These are phyloP conservation scores for Penaeus vannamei DNA, from an alignment of 1,140 invertebrate genomes.

Conservation along the genomic window DNA sequence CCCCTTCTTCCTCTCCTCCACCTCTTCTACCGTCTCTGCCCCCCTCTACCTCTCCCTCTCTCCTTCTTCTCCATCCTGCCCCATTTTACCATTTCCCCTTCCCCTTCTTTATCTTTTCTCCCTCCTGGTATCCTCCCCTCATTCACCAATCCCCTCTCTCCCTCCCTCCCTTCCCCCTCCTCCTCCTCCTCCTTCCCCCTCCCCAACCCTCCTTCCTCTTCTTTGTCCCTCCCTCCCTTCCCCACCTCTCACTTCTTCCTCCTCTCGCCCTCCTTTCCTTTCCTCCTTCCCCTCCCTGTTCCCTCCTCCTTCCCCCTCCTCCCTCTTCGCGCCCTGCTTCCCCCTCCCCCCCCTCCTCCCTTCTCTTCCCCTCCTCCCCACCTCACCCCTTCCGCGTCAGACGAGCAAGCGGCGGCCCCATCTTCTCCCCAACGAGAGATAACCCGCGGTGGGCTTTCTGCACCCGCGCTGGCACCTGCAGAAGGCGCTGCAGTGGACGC, in stretches of 20 bases:
- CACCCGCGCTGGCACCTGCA: too few relatives aligned
- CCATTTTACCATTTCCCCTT: constrained; percentile 5
- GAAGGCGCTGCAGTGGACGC: too few relatives aligned
- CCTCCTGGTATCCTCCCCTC: not conserved
- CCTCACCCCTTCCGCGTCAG: not conserved
- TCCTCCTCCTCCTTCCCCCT: too few relatives aligned
- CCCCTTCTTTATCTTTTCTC: not conserved
- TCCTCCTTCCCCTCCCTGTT: not conserved
- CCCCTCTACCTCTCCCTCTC: not conserved
- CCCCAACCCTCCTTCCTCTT: too few relatives aligned
- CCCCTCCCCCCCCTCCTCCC: not conserved
- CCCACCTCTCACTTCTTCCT: too few relatives aligned
- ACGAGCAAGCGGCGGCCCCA: not conserved
- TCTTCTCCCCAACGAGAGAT: too few relatives aligned
- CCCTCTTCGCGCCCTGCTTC: not conserved
- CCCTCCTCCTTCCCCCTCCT: not conserved
- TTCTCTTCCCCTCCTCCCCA: constrained; percentile 20
- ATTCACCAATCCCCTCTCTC: too few relatives aligned
- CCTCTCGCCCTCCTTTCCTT: too few relatives aligned
- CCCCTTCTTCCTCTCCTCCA: not conserved
- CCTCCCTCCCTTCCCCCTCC: too few relatives aligned
- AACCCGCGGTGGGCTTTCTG: too few relatives aligned
- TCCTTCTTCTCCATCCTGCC: not conserved
- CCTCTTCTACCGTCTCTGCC: not conserved
- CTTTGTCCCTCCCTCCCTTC: too few relatives aligned